A percentile compares a stretch with the other conserved stretches of the same genome.
Conservation (phyloP, 2,888 invertebrate genomes). For the Carterocephalus palaemon region DNA sequence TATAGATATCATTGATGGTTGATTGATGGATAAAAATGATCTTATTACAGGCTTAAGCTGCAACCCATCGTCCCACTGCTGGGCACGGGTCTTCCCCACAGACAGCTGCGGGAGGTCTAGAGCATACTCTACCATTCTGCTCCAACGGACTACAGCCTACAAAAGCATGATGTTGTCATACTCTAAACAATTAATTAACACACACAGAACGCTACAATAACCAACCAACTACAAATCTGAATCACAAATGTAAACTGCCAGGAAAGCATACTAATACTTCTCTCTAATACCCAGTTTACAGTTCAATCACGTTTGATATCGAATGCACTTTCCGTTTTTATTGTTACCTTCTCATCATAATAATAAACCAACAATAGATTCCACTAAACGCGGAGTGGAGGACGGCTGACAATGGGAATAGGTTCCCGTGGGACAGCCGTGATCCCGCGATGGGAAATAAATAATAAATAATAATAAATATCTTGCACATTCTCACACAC, state of each 20-base stretch:
- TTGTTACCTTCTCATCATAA: constrained; percentile 19
- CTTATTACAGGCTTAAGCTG: no score
- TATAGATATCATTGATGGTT: no score
- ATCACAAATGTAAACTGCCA: constrained; percentile 14
- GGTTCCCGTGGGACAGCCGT: constrained; percentile 41
- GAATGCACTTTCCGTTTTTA: constrained; percentile 21
- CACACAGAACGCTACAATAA: not conserved
- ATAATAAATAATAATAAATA: constrained; percentile 37
- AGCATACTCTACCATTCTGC: no score
- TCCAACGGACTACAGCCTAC: no score
- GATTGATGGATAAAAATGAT: no score
- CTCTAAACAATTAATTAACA: not conserved
- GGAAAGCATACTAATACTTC: constrained; percentile 5
- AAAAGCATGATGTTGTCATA: not conserved
- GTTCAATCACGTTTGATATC: constrained; percentile 27
- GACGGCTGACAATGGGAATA: constrained; percentile 31
- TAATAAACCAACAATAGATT: constrained; percentile 26
- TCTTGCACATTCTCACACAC: no score
- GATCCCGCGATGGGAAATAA: constrained; percentile 37
- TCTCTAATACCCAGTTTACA: constrained; percentile 20
- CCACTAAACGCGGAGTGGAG: constrained; percentile 27
- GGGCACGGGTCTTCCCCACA: no score
- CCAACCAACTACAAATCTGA: constrained; percentile 3
- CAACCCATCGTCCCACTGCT: no score
- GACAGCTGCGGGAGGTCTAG: no score